Conservation (phyloP, 2,888 invertebrate genomes). For the Drosophila sordidula region DNA sequence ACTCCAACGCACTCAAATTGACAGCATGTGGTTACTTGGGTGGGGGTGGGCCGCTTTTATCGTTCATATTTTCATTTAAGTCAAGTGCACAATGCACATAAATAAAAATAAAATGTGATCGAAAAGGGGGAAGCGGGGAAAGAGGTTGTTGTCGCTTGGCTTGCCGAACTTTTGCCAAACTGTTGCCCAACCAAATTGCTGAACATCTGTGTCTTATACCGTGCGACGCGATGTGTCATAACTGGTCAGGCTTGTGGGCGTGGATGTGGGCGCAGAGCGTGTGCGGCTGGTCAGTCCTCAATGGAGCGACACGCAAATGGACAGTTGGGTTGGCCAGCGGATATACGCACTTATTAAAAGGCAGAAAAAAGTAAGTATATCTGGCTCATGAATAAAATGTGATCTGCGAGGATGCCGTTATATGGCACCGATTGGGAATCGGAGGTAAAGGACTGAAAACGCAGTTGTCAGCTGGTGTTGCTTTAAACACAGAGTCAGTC, state of each 20-base stretch:
- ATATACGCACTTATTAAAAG: slow-evolving; percentile 32
- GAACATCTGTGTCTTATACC: slow-evolving; percentile 29
- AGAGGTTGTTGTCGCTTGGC: slow-evolving; percentile 6
- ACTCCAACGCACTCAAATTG: slow-evolving; percentile 52
- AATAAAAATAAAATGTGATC: slow-evolving; percentile 44
- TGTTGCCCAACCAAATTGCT: slow-evolving; percentile 20
- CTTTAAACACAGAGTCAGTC: neutral
- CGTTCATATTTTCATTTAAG: slow-evolving; percentile 54
- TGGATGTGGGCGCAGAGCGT: slow-evolving; percentile 15
- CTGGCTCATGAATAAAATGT: slow-evolving; percentile 50
- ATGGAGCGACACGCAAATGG: slow-evolving; percentile 40
- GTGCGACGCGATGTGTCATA: slow-evolving; percentile 37
- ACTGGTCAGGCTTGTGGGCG: slow-evolving; percentile 34
- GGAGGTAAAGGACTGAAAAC: slow-evolving; percentile 6
- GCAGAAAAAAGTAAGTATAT: slow-evolving; percentile 36
- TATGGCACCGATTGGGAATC: slow-evolving; percentile 10
- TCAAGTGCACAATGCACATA: slow-evolving; percentile 64
- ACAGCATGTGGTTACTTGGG: slow-evolving; percentile 32
- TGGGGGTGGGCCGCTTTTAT: slow-evolving; percentile 40
- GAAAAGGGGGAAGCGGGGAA: slow-evolving; percentile 2
- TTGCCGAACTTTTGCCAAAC: slow-evolving; percentile 18
- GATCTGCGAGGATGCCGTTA: slow-evolving; percentile 28
- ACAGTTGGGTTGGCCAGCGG: slow-evolving; percentile 31
- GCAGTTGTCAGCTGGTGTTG: slow-evolving; percentile 12
- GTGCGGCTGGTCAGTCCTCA: slow-evolving; percentile 41